Percentiles rank a stretch among this genome's conserved stretches.
Conservation (phyloP, 2,113 vertebrate species). For the Vidua macroura region DNA sequence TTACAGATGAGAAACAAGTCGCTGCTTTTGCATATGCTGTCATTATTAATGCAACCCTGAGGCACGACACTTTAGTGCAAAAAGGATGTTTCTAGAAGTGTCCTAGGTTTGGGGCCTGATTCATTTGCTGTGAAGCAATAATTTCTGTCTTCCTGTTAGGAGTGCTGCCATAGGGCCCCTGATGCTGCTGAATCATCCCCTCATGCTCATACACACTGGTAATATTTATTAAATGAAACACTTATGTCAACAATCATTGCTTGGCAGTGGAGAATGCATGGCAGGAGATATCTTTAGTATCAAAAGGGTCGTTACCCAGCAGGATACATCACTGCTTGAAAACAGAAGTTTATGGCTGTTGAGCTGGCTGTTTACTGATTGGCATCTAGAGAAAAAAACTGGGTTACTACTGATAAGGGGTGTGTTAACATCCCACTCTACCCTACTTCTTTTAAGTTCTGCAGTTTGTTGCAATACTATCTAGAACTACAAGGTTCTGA, state of each 20-base stretch:
- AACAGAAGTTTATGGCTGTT: background rate
- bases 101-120: background rate
- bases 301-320: constrained; percentile 22
- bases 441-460: background rate
- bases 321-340: constrained; percentile 12
- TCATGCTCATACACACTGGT: background rate
- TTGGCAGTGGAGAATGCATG: constrained; percentile 13
- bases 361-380: background rate
- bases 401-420: background rate
- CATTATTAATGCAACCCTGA: background rate
- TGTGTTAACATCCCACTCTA: background rate
- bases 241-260: constrained; percentile 31
- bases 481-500: background rate
- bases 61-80: background rate
- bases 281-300: constrained; percentile 18
- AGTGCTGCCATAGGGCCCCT: background rate
- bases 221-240: constrained; percentile 40
- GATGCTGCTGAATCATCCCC: constrained; percentile 27
- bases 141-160: background rate
- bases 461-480: background rate
- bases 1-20: background rate
- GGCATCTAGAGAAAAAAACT: background rate
- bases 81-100: background rate
- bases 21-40: background rate
- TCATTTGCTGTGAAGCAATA: constrained; percentile 1